Conservation (phyloP, 2,797 vertebrate genomes). For the Trematomus bernacchii region DNA sequence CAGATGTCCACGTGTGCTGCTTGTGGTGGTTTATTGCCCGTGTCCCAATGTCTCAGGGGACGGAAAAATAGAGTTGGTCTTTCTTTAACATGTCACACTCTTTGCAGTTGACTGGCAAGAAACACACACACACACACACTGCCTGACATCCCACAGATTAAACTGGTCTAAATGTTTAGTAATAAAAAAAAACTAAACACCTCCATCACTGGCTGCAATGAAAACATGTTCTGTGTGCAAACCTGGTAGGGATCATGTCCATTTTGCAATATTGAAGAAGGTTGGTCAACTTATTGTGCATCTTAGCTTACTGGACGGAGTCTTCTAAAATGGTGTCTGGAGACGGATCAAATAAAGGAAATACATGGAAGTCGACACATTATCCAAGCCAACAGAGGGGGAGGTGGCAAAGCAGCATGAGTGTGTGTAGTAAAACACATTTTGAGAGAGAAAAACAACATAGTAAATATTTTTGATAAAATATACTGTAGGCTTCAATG, state of each 20-base stretch:
- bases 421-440: neutral
- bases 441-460: neutral
- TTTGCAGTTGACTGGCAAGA: constrained; percentile 13
- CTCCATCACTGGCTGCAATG: neutral
- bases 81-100: constrained; percentile 41
- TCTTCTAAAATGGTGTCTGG: neutral
- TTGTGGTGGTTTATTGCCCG: constrained; percentile 68
- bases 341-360: neutral
- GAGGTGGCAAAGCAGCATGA: neutral
- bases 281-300: neutral
- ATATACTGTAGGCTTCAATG: neutral
- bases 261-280: neutral
- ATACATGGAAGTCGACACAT: neutral
- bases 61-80: constrained; percentile 39
- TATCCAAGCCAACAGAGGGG: neutral
- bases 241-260: neutral
- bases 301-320: neutral
- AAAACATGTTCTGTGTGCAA: neutral
- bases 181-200: neutral
- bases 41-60: constrained; percentile 56
- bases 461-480: neutral
- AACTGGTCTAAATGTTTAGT: neutral
- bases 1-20: constrained; percentile 62
- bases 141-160: neutral
- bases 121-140: neutral